Evolutionary conservation across 2,797 vertebrate genomes (phyloP), one percentile per base, ranked within the genome.

Genomic region (Sebastes trivittatus): DNA sequence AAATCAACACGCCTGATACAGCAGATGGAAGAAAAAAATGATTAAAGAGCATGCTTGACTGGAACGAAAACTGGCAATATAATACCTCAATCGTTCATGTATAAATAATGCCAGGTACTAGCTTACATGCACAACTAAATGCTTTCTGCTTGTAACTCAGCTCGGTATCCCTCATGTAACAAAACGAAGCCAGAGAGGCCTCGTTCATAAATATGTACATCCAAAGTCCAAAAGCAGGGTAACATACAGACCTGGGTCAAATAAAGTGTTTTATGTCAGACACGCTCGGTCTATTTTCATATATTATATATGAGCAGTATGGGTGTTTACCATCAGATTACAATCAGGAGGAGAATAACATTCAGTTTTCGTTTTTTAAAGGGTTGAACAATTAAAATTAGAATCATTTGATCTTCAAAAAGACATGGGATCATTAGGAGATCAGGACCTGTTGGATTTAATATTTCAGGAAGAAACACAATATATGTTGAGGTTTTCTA

Each of bases 311-410:
- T 36, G 5, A 77, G 75, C 38, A 38, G 23, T 18, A 8, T 60
- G 54, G 30, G 25, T 42, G 29, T 73, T 63, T 55, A 75, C 68
- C 64, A 73, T 78, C 69, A 23, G 34, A 77, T 88, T 93, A 92
- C 91, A 94, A 94, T 79, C 91, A 89, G 59, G 49, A 83, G 34
- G 78, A 86, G 80, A 72, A 68, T 76, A 61, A 93, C 92, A 93
- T 93, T 85, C 90, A 90, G 3, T 72, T 88, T 83, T 85, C 6
- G 52, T 60, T 75, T 81, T 80, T 77, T 80, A 76, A 85, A 65
- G 76, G 61, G 29, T 30, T 78, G 42, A 77, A 78, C 32, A 77
- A 73, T 68, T 72, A 11, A 74, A 46, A 70, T 4, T 4, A 23
- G 29, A 66, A 75, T 59, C 3, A 55, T 71, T 75, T 76, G 5